A percentile compares a stretch with the other conserved stretches of the same genome.
phyloP scores from a whole-genome alignment of 2,113 vertebrate species.

The Gopherus evgoodei region DNA sequence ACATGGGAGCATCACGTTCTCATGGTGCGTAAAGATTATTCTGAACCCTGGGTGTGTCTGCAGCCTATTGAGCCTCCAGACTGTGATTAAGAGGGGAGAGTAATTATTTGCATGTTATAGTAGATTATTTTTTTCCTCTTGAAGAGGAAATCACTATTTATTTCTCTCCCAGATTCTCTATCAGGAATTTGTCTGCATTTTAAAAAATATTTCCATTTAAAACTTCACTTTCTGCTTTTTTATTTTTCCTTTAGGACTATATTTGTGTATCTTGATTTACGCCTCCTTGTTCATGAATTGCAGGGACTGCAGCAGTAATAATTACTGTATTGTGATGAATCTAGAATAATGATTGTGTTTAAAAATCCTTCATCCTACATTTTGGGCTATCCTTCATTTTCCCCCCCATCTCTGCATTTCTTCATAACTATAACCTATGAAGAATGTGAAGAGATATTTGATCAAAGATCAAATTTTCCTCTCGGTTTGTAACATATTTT shows the following conservation, averaged over 20 bases:
- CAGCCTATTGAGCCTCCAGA: accelerated
- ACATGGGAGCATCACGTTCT: accelerated
- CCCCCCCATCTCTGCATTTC: not conserved
- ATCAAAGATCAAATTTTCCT: not conserved
- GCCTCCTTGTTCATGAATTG: not conserved
- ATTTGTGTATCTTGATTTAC: not conserved
- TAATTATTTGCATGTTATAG: not conserved
- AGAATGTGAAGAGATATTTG: not conserved
- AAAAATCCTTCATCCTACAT: not conserved
- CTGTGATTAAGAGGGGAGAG: not conserved
- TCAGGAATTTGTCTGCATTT: accelerated
- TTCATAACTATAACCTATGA: not conserved
- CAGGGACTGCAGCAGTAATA: not conserved
- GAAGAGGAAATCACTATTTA: accelerated
- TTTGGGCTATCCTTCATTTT: not conserved
- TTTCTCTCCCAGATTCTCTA: not conserved
- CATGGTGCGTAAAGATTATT: not conserved
- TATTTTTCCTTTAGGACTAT: not conserved
- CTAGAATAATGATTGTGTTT: not conserved
- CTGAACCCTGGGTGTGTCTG: accelerated
- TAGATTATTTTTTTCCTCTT: accelerated
- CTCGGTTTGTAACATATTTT: not conserved
- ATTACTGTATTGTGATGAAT: not conserved
- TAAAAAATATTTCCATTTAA: not conserved
- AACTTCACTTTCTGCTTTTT: not conserved